Evolutionary conservation across 2,888 invertebrate species (phyloP).

Genomic region (Tetragonula carbonaria): DNA sequence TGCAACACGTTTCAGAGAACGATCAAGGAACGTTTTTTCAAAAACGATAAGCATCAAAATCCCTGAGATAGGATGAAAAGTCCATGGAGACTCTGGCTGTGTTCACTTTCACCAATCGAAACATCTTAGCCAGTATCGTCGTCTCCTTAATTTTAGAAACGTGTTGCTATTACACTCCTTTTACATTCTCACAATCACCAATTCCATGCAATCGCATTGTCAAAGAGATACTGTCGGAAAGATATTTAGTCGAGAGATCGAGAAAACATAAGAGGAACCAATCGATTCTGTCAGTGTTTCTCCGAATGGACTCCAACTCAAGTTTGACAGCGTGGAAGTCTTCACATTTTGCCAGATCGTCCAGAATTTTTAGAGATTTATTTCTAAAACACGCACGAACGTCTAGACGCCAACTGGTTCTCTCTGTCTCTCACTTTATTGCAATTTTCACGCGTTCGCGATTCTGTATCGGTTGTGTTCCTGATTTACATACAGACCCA

Average conservation of each 20-base stretch:
- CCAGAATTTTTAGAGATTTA: no score
- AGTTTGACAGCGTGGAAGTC: no score
- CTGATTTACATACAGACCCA: not conserved
- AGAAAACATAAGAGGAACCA: no score
- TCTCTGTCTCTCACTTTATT: not conserved
- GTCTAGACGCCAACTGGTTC: no score
- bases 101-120: not conserved
- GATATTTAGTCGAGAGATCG: no score
- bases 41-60: not conserved
- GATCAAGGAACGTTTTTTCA: not conserved
- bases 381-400: no score
- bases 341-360: no score
- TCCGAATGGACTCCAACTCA: no score
- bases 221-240: no score
- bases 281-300: no score
- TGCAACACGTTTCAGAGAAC: not conserved
- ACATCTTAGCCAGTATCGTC: constrained; percentile 13
- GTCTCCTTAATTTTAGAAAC: constrained; percentile 64
- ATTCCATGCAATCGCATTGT: not conserved
- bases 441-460: constrained; percentile 13
- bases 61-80: constrained; percentile 17
- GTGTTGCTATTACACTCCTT: constrained; percentile 32
- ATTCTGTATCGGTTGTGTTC: not conserved
- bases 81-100: not conserved
- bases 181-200: no score